phyloP scores from a whole-genome alignment of 2,888 invertebrate genomes.

The Catocala fraxini region DNA sequence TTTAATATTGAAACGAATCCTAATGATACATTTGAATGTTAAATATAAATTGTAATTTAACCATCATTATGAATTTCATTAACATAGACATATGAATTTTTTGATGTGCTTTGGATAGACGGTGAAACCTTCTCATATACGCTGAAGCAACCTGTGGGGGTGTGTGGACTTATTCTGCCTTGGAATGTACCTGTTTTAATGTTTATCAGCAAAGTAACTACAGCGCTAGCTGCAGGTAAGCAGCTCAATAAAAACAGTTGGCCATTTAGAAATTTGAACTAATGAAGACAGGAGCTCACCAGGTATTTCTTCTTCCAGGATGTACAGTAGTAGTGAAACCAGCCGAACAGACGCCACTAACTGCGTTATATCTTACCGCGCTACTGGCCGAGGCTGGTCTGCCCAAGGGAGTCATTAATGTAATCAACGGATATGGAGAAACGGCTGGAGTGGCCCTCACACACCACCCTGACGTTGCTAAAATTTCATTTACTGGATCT shows the following conservation, averaged over 20 bases:
- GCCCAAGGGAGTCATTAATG: slow-evolving; percentile 95
- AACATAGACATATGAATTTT: too few relatives aligned
- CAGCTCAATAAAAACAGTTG: neutral
- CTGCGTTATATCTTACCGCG: slow-evolving; percentile 95
- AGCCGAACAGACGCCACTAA: slow-evolving; percentile 97
- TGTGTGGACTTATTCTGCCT: slow-evolving; percentile 95
- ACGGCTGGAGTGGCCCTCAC: slow-evolving; percentile 92
- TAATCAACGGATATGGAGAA: slow-evolving; percentile 95
- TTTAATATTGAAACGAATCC: too few relatives aligned
- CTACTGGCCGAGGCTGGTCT: slow-evolving; percentile 95
- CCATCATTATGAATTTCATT: too few relatives aligned
- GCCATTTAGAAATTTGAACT: too few relatives aligned
- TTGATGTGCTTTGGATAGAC: slow-evolving; percentile 70
- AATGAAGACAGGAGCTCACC: too few relatives aligned
- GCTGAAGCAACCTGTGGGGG: slow-evolving; percentile 86
- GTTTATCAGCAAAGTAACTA: slow-evolving; percentile 96
- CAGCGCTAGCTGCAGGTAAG: slow-evolving; percentile 88
- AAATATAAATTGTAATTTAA: too few relatives aligned
- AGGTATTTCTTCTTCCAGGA: slow-evolving; percentile 69
- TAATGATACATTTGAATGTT: too few relatives aligned
- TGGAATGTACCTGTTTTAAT: slow-evolving; percentile 97
- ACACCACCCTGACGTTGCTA: slow-evolving; percentile 91
- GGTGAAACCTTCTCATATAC: slow-evolving; percentile 93
- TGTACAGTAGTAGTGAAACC: slow-evolving; percentile 96
- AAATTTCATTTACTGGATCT: slow-evolving; percentile 92